Evolutionary conservation across 2,113 vertebrate genomes (phyloP).

Genomic region (Xenopus borealis): DNA sequence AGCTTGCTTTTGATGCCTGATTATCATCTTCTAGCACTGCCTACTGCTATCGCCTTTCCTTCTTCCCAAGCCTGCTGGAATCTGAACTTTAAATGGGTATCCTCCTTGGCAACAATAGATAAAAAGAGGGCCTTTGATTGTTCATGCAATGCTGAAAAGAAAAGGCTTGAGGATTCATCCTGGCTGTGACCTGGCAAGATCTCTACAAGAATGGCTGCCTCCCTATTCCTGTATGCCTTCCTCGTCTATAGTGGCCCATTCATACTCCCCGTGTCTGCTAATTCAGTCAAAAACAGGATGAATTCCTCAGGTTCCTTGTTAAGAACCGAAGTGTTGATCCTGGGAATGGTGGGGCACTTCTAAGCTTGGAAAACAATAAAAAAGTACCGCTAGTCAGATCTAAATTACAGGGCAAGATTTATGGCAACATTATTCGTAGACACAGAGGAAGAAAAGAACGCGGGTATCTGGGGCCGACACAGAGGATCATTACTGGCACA

Average conservation of each 20-base stretch:
- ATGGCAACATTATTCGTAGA: slow-evolving; percentile 54
- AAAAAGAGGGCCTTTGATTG: slow-evolving; percentile 70
- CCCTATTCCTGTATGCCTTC: slow-evolving; percentile 52
- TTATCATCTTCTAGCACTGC: slow-evolving; percentile 60
- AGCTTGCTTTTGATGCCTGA: slow-evolving; percentile 62
- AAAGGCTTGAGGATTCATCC: slow-evolving; percentile 62
- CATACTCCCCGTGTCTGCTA: slow-evolving; percentile 52
- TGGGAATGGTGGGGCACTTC: slow-evolving; percentile 53
- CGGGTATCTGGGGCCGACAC: slow-evolving; percentile 47
- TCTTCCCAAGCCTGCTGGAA: slow-evolving; percentile 66
- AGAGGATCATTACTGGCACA: slow-evolving; percentile 58
- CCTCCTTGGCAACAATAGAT: slow-evolving; percentile 62
- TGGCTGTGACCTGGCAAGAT: slow-evolving; percentile 57
- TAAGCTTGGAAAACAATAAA: slow-evolving; percentile 53
- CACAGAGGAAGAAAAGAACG: slow-evolving; percentile 29
- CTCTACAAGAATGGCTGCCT: slow-evolving; percentile 54
- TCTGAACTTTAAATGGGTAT: slow-evolving; percentile 66
- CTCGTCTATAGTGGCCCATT: slow-evolving; percentile 57
- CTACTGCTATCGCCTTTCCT: slow-evolving; percentile 60
- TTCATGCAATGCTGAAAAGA: slow-evolving; percentile 57
- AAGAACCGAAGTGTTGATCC: slow-evolving; percentile 57
- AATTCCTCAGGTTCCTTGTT: slow-evolving; percentile 58
- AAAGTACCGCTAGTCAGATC: slow-evolving; percentile 48
- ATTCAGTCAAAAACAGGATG: slow-evolving; percentile 53
- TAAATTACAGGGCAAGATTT: slow-evolving; percentile 51